Conservation (phyloP, 2,888 invertebrate genomes). For the Tenthredo amoena region DNA sequence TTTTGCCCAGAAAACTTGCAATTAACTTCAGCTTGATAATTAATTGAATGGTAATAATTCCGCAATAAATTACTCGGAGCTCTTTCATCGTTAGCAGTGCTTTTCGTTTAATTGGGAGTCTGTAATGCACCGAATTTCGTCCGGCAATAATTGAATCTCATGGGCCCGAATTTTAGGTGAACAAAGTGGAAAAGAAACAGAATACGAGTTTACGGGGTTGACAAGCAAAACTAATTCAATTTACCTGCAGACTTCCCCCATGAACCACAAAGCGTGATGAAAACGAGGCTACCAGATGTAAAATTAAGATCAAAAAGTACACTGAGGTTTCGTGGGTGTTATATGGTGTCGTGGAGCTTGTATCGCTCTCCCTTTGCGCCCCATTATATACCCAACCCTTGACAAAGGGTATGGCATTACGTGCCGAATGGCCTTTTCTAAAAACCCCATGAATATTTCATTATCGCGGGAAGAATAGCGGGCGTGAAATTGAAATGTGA, state of each 20-base stretch:
- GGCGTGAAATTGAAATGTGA: conserved; percentile 29
- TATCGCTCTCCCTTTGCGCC: conserved; percentile 33
- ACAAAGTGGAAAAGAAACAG: neutral
- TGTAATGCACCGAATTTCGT: neutral
- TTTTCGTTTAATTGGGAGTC: neutral
- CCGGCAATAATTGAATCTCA: neutral
- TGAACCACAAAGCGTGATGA: conserved; percentile 4
- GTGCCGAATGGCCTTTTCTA: conserved; percentile 40
- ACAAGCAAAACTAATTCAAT: neutral
- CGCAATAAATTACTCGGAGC: neutral
- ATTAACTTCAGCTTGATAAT: neutral
- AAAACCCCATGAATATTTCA: conserved; percentile 53
- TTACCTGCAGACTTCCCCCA: neutral
- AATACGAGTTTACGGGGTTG: neutral
- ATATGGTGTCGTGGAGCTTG: neutral
- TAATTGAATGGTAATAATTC: conserved; percentile 1
- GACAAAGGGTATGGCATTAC: conserved; percentile 31
- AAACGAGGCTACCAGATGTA: neutral
- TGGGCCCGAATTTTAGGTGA: neutral
- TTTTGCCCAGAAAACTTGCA: neutral
- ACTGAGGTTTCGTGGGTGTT: neutral
- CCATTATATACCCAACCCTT: conserved; percentile 40
- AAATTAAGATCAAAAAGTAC: conserved; percentile 32
- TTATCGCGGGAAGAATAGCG: conserved; percentile 25
- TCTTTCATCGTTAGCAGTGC: neutral